phyloP scores from a whole-genome alignment of 2,888 invertebrate species.

The Automeris io region DNA sequence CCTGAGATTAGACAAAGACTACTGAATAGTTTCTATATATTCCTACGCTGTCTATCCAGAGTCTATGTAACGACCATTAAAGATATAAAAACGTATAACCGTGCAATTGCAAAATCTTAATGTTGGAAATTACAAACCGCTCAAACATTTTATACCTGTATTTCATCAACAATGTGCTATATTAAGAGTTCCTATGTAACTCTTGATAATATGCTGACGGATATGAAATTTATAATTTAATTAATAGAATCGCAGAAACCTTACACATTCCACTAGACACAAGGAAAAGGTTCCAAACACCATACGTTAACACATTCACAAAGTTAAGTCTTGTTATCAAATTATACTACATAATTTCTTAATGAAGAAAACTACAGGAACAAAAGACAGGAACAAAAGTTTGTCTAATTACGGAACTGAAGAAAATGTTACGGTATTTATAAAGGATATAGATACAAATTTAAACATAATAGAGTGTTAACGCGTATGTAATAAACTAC shows the following conservation, averaged over 20 bases:
- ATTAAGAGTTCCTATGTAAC: no score
- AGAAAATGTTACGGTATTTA: constrained; percentile 39
- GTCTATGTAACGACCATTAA: no score
- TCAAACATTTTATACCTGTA: background rate
- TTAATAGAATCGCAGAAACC: constrained; percentile 28
- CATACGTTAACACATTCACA: constrained; percentile 32
- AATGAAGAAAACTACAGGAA: constrained; percentile 44
- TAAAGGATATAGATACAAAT: background rate
- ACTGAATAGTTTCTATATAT: no score
- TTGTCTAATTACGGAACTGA: constrained; percentile 35
- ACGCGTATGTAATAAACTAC: background rate
- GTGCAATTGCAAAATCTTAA: no score
- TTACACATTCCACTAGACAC: constrained; percentile 31
- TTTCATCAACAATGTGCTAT: constrained; percentile 17
- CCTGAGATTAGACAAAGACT: no score
- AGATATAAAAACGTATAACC: no score
- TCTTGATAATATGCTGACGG: constrained; percentile 22
- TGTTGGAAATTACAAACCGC: no score
- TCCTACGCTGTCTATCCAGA: no score
- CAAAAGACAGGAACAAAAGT: constrained; percentile 32
- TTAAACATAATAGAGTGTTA: no score
- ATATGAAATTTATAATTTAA: constrained; percentile 60
- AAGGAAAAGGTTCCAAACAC: constrained; percentile 27
- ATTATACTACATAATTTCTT: constrained; percentile 4
- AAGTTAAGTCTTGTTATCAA: constrained; percentile 2